Percentiles rank a stretch among this genome's conserved stretches.
These are phyloP conservation scores for Dryomyza anilis DNA, from an alignment of 2,888 invertebrate species.

Conservation along the genomic window DNA sequence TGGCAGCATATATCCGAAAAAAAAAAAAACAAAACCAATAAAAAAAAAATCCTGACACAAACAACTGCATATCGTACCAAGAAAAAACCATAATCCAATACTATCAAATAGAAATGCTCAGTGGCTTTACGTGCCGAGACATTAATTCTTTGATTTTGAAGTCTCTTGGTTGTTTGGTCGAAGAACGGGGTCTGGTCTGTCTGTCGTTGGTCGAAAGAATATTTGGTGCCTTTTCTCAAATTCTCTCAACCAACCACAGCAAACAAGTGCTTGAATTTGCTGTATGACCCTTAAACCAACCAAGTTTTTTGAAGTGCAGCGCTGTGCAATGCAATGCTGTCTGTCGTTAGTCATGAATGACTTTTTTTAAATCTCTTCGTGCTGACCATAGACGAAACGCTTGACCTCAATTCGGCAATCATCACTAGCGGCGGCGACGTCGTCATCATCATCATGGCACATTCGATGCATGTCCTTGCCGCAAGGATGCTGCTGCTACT, in stretches of 20 bases:
- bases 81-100: not conserved
- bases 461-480: no score
- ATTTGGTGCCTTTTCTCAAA: no score
- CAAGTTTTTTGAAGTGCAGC: not conserved
- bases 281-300: no score
- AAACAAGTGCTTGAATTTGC: no score
- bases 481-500: no score
- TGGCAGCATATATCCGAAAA: not conserved
- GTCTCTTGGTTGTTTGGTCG: not conserved
- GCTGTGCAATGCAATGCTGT: not conserved
- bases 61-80: not conserved
- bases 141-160: slow-evolving; percentile 19
- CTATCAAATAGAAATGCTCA: slow-evolving; percentile 16
- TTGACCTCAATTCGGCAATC: slow-evolving; percentile 12
- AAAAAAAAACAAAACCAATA: not conserved
- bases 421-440: not conserved
- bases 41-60: not conserved
- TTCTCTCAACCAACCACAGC: no score
- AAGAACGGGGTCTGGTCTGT: no score
- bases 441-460: no score
- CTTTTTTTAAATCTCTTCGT: not conserved
- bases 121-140: slow-evolving; percentile 19
- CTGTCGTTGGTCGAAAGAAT: no score
- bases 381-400: not conserved
- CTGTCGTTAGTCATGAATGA: slow-evolving; percentile 4